Evolutionary conservation across 1,140 invertebrate genomes (phyloP).

Genomic region (Bemisia tabaci): DNA sequence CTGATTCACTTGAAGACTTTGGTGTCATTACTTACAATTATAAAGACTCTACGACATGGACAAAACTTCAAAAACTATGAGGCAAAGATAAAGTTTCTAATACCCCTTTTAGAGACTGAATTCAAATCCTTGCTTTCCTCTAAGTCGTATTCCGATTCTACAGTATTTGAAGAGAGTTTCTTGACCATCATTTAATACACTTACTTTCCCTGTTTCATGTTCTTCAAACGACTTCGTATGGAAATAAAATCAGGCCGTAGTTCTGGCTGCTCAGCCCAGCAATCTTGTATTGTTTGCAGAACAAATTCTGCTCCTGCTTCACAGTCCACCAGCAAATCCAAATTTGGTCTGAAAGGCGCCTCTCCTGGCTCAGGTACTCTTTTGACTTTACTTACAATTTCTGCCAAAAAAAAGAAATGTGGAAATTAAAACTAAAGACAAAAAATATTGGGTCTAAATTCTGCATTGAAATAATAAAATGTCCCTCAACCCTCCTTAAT

Average conservation of each 20-base stretch:
- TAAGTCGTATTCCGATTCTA: too few species aligned
- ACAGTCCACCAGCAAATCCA: conserved; percentile 46
- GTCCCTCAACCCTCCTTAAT: too few species aligned
- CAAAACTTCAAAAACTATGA: too few species aligned
- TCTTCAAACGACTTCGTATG: conserved; percentile 63
- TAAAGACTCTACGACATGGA: too few species aligned
- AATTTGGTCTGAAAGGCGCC: conserved; percentile 60
- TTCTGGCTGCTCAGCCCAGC: conserved; percentile 73
- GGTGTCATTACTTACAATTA: too few species aligned
- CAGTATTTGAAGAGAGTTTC: too few species aligned
- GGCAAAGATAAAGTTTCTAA: too few species aligned
- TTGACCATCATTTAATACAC: too few species aligned
- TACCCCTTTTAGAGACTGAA: too few species aligned
- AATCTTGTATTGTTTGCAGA: conserved; percentile 61
- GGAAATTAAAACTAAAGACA: background rate
- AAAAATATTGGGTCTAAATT: background rate
- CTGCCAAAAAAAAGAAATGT: conserved; percentile 33
- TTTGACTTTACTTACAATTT: conserved; percentile 68
- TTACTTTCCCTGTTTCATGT: conserved; percentile 72
- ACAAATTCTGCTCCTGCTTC: conserved; percentile 53
- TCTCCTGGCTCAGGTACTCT: conserved; percentile 44
- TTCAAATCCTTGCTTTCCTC: too few species aligned
- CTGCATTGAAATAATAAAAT: too few species aligned
- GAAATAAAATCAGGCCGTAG: conserved; percentile 63
- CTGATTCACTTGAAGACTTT: too few species aligned